phyloP scores from a whole-genome alignment of 2,888 invertebrate species.

The Crematogaster levior region DNA sequence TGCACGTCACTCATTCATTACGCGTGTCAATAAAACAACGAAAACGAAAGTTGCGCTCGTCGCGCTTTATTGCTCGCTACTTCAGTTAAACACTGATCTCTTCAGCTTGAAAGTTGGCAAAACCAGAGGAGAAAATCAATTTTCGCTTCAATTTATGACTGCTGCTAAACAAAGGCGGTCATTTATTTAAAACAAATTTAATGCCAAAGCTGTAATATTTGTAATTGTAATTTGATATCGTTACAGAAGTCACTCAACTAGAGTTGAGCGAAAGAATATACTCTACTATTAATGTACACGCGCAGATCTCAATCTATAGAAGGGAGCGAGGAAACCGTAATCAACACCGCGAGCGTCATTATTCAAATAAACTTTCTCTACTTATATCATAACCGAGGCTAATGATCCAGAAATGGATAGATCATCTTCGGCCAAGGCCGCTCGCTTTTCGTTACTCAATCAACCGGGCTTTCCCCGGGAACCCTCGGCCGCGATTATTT shows the following conservation, averaged over 20 bases:
- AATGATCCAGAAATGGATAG: constrained; percentile 27
- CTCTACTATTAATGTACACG: background rate
- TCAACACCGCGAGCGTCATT: constrained; percentile 3
- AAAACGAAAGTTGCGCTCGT: constrained; percentile 41
- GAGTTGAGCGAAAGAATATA: background rate
- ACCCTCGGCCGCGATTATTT: constrained; percentile 29
- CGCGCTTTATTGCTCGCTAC: constrained; percentile 25
- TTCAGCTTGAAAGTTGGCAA: background rate
- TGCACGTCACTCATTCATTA: constrained; percentile 18
- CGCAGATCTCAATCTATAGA: background rate
- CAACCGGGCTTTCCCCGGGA: constrained; percentile 17
- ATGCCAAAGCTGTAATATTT: background rate
- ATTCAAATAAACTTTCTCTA: constrained; percentile 24
- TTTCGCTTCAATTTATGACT: background rate
- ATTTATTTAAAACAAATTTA: background rate
- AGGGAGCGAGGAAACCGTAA: background rate
- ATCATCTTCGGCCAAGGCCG: constrained; percentile 31
- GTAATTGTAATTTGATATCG: background rate
- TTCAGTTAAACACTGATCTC: constrained; percentile 2
- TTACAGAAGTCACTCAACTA: background rate
- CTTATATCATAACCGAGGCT: constrained; percentile 13
- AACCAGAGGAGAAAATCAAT: background rate
- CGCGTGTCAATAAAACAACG: constrained; percentile 35
- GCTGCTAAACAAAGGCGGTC: no score
- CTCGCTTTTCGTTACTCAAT: constrained; percentile 32